These are phyloP conservation scores for Terrapene triunguis DNA, from an alignment of 2,113 vertebrate genomes.

Conservation along the genomic window DNA sequence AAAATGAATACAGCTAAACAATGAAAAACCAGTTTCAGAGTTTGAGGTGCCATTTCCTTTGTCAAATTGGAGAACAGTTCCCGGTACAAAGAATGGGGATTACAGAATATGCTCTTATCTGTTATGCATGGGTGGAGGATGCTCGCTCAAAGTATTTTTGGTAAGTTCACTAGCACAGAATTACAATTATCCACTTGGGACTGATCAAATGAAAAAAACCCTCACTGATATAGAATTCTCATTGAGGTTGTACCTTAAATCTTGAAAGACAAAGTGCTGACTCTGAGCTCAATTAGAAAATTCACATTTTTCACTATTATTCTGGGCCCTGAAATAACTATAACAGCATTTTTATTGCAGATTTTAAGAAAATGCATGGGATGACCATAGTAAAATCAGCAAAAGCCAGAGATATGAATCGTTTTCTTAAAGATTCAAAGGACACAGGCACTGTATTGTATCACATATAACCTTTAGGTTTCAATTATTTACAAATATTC, in stretches of 20 bases:
- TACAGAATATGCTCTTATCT: constrained; percentile 35
- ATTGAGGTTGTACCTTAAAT: constrained; percentile 1
- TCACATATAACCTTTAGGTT: background rate
- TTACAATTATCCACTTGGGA: constrained; percentile 28
- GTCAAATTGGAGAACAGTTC: constrained; percentile 6
- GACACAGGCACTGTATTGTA: background rate
- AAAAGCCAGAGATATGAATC: constrained; percentile 8
- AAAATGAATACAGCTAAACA: constrained; percentile 35
- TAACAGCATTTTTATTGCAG: constrained; percentile 1
- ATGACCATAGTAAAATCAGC: background rate
- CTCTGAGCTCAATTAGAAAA: constrained; percentile 24
- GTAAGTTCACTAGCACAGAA: constrained; percentile 47
- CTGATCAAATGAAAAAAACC: constrained; percentile 43
- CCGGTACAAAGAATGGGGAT: background rate
- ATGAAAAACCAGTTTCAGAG: constrained; percentile 20
- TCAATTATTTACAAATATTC: constrained; percentile 14
- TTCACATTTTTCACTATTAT: constrained; percentile 2
- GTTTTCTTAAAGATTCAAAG: background rate
- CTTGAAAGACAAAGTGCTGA: background rate
- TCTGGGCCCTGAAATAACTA: background rate
- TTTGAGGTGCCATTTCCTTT: constrained; percentile 15
- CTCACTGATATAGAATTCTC: background rate
- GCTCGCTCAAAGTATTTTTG: constrained; percentile 27
- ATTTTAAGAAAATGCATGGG: background rate
- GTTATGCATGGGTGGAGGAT: constrained; percentile 3